Percentiles rank a stretch among this genome's conserved stretches.
Conservation (phyloP, 2,797 vertebrate species). For the Diglossa cyanea region DNA sequence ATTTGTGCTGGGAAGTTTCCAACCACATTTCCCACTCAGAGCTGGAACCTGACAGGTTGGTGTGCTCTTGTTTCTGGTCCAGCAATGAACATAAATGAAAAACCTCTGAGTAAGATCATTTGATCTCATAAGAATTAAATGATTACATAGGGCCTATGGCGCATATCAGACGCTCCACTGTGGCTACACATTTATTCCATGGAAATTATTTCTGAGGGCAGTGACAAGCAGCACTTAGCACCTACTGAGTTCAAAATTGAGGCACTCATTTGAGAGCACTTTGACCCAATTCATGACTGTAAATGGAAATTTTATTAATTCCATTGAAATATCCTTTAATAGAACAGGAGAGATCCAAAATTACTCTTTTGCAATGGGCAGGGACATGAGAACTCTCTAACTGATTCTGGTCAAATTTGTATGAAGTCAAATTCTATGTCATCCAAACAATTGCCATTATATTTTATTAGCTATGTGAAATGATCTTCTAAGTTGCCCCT, state of each 20-base stretch:
- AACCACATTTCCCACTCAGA: background rate
- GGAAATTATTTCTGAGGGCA: background rate
- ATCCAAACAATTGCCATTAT: background rate
- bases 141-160: background rate
- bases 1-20: background rate
- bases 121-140: background rate
- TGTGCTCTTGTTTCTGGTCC: background rate
- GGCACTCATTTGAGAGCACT: background rate
- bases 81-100: background rate
- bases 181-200: background rate
- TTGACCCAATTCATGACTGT: background rate
- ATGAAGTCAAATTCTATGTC: background rate
- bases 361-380: background rate
- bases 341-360: background rate
- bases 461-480: background rate
- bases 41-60: background rate
- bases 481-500: background rate
- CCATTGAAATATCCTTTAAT: background rate
- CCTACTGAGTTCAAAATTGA: background rate
- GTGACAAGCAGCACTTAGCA: background rate
- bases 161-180: background rate
- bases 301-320: background rate
- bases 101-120: background rate
- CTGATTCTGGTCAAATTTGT: background rate
- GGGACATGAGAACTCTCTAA: background rate